Evolutionary conservation across 2,113 vertebrate genomes (phyloP), one percentile per base, ranked within the genome.

Genomic region (Thryonomys swinderianus): DNA sequence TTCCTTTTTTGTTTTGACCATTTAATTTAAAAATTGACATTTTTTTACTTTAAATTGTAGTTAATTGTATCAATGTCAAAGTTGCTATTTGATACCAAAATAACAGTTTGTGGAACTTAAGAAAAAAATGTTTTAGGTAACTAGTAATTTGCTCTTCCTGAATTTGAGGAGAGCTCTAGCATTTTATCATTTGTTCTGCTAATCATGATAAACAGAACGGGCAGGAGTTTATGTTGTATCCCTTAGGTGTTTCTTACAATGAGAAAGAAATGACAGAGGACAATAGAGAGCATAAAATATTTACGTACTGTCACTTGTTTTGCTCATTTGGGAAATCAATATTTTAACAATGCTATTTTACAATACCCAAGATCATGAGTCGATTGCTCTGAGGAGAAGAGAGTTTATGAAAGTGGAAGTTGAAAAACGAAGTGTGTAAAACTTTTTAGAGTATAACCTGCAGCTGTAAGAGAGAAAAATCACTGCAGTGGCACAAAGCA

Each of bases 321-420:
- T 71, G 42, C 34, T 40, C 85, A 93, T 86, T 96, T 96, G 79
- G 80, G 94, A 95, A 93, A 91, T 96, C 88, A 94, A 7, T 81
- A 84, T 91, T 95, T 96, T 95, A 97, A 78, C 91, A 92, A 62
- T 88, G 0, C 0, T 45, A 71, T 81, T 95, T 97, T 96, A 86
- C 20, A 95, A 86, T 90, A 57, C 74, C 59, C 84, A 73, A 32
- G 37, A 73, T 67, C 82, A 32, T 62, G 69, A 73, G 34, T n/a
- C 30, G 81, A 79, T n/a, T 20, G 23, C 74, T 30, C 66, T 61
- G 51, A 62, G 53, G 86, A 71, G 45, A 85, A 69, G 12, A 93
- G 37, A 90, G 48, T 84, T 95, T 81, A 71, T 57, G 53, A 37
- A 84, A 80, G 13, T 71, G 7, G 76, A 85, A 18, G 23, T 34